Evolutionary conservation across 2,797 vertebrate genomes (phyloP).

Genomic region (Parambassis ranga): DNA sequence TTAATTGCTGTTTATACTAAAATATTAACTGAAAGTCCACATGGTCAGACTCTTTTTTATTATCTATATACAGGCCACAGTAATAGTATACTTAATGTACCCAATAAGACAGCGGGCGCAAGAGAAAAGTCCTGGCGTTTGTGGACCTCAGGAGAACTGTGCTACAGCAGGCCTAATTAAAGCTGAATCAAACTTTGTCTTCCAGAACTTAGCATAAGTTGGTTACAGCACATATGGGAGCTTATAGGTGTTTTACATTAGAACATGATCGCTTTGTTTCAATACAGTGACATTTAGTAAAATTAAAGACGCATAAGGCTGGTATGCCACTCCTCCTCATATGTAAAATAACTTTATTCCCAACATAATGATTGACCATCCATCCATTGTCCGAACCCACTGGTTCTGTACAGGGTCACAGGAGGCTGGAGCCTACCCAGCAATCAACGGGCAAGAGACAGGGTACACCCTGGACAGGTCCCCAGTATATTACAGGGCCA

Average conservation of each 20-base stretch:
- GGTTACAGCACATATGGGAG: conserved; percentile 22
- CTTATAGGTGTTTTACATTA: conserved; percentile 2
- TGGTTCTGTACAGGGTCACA: too few relatives aligned
- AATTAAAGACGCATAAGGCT: background rate
- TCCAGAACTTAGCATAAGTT: conserved; percentile 9
- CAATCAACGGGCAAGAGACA: too few relatives aligned
- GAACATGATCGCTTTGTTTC: background rate
- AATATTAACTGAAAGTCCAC: conserved; percentile 1
- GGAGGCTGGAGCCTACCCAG: too few relatives aligned
- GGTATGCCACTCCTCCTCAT: too few relatives aligned
- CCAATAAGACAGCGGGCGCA: background rate
- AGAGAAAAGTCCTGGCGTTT: background rate
- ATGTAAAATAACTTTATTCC: too few relatives aligned
- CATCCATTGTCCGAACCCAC: too few relatives aligned
- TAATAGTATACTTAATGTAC: too few relatives aligned
- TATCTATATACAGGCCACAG: background rate
- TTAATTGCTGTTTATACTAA: background rate
- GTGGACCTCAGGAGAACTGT: background rate
- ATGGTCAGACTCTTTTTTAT: background rate
- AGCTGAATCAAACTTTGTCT: conserved; percentile 1
- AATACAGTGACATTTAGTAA: background rate
- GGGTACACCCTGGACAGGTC: too few relatives aligned
- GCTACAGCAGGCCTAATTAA: conserved; percentile 22
- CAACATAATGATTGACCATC: too few relatives aligned
- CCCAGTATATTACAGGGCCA: too few relatives aligned